Percentiles rank a stretch among this genome's conserved stretches.
phyloP scores from a whole-genome alignment of 2,888 invertebrate species.

The Lasioglossum marginatum region DNA sequence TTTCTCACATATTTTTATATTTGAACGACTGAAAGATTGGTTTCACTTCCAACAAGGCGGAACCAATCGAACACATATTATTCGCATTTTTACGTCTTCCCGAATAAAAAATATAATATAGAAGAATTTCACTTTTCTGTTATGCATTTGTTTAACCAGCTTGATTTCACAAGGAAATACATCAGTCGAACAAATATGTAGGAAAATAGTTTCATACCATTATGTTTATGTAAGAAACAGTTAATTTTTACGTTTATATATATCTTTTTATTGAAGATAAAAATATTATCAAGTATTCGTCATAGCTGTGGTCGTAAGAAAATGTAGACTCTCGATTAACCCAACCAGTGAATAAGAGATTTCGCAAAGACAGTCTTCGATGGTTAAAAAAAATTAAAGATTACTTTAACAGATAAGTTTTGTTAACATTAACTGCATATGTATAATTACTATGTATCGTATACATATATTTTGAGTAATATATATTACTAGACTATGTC shows the following conservation, averaged over 20 bases:
- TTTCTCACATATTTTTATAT: neutral
- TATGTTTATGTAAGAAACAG: neutral
- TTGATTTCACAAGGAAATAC: neutral
- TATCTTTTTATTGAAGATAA: neutral
- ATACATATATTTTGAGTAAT: too few relatives aligned
- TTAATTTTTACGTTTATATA: neutral
- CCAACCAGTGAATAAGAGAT: too few relatives aligned
- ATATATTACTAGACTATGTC: too few relatives aligned
- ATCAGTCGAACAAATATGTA: neutral
- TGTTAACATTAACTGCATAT: too few relatives aligned
- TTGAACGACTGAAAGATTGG: neutral
- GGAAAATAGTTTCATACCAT: neutral
- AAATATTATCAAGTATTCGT: neutral
- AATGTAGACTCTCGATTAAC: neutral
- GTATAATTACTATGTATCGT: too few relatives aligned
- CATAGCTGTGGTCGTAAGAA: neutral
- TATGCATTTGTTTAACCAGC: neutral
- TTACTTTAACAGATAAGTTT: too few relatives aligned
- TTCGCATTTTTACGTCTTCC: neutral
- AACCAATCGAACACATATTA: neutral
- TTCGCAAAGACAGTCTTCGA: too few relatives aligned
- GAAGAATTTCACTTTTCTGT: neutral
- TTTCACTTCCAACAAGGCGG: neutral
- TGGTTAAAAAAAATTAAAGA: too few relatives aligned
- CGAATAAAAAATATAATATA: neutral